Conservation (phyloP, 1,140 invertebrate species). For the Drosophila parabipectinata region DNA sequence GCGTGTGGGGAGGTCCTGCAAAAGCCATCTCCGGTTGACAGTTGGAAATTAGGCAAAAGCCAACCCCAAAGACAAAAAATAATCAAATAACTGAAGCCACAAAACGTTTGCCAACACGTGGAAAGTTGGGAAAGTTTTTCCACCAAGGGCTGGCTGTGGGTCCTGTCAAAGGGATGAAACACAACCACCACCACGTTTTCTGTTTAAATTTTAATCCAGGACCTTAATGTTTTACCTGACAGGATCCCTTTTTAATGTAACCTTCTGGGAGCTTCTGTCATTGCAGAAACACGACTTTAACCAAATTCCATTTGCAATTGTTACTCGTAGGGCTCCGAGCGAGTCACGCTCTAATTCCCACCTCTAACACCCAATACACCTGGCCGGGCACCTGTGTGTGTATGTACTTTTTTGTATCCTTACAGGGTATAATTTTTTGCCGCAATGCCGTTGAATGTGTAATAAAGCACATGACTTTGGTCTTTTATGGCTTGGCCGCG, state of each 20-base stretch:
- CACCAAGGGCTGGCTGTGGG: constrained; percentile 12
- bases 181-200: background rate
- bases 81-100: constrained; percentile 57
- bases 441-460: constrained; percentile 78
- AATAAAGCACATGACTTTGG: constrained; percentile 79
- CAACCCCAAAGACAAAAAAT: constrained; percentile 36
- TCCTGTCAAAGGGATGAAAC: constrained; percentile 12
- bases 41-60: constrained; percentile 71
- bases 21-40: constrained; percentile 59
- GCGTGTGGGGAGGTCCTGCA: constrained; percentile 3
- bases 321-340: constrained; percentile 13
- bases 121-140: constrained; percentile 56
- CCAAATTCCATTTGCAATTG: constrained; percentile 16
- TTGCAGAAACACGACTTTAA: constrained; percentile 5
- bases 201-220: background rate
- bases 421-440: constrained; percentile 59
- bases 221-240: background rate
- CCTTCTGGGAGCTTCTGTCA: background rate
- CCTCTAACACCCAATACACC: constrained; percentile 33
- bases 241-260: background rate
- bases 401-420: constrained; percentile 7
- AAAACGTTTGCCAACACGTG: constrained; percentile 74
- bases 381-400: constrained; percentile 6
- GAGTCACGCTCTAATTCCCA: constrained; percentile 46
- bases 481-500: constrained; percentile 56